Evolutionary conservation across 2,797 vertebrate species (phyloP).

Genomic region (Mallotus villosus): DNA sequence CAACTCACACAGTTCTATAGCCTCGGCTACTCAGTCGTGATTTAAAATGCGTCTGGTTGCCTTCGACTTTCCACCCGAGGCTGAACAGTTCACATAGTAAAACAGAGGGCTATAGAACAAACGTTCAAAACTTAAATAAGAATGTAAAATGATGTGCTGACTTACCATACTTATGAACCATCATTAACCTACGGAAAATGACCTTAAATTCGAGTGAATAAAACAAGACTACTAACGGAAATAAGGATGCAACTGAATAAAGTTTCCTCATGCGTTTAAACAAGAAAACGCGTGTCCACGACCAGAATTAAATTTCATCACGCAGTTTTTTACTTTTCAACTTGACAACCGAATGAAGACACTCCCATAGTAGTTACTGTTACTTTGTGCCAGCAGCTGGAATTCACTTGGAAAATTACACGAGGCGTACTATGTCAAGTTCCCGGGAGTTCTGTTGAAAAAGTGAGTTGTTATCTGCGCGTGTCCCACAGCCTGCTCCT

Average conservation of each 20-base stretch:
- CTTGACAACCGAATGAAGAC: conserved; percentile 13
- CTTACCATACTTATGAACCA: conserved; percentile 82
- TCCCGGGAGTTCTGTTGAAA: conserved; percentile 50
- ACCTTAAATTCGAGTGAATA: conserved; percentile 8
- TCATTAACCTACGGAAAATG: conserved; percentile 28
- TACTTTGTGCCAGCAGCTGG: conserved; percentile 25
- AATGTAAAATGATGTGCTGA: conserved; percentile 20
- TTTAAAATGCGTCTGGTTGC: neutral
- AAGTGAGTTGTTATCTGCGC: no score
- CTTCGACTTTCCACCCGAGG: no score
- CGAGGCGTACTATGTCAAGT: conserved; percentile 44
- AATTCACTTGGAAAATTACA: conserved; percentile 31
- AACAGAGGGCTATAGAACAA: neutral
- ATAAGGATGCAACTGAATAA: conserved; percentile 12
- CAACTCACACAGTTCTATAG: no score
- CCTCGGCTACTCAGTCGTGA: neutral
- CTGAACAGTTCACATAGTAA: neutral
- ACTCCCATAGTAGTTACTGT: conserved; percentile 31
- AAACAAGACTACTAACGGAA: conserved; percentile 19
- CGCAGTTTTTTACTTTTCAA: conserved; percentile 5
- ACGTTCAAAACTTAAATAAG: neutral
- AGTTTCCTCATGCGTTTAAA: neutral
- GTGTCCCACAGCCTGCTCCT: no score
- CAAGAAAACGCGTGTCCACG: neutral
- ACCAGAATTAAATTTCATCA: neutral